These are phyloP conservation scores for Tautogolabrus adspersus DNA, from an alignment of 2,113 vertebrate genomes.

Conservation along the genomic window DNA sequence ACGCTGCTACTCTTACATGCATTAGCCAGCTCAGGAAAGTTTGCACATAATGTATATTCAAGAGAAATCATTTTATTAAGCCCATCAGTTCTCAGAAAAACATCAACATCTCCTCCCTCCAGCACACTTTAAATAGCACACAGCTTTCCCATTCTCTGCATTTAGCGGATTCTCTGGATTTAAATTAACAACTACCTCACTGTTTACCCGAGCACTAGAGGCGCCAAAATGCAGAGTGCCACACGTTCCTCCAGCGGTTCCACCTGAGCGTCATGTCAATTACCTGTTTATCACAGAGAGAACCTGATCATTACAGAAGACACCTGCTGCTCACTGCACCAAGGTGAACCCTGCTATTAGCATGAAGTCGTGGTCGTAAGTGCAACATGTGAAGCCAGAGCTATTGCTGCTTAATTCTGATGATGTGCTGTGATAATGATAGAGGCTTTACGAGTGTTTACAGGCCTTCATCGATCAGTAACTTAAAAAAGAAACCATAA, in stretches of 20 bases:
- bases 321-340: constrained; percentile 55
- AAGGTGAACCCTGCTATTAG: constrained; percentile 61
- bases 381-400: constrained; percentile 16
- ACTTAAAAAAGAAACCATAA: background rate
- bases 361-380: constrained; percentile 23
- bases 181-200: constrained; percentile 70
- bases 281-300: constrained; percentile 64
- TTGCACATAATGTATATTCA: background rate
- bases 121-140: constrained; percentile 53
- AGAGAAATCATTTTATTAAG: constrained; percentile 4
- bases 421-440: constrained; percentile 3
- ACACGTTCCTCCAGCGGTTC: constrained; percentile 2
- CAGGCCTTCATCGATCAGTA: background rate
- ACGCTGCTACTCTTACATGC: background rate
- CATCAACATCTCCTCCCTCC: background rate
- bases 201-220: constrained; percentile 25
- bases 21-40: background rate
- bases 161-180: constrained; percentile 70
- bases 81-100: constrained; percentile 24
- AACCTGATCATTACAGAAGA: constrained; percentile 70
- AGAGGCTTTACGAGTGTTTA: background rate
- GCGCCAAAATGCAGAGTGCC: constrained; percentile 57
- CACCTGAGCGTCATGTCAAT: constrained; percentile 49
- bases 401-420: constrained; percentile 32
- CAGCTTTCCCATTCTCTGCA: constrained; percentile 41